phyloP scores from a whole-genome alignment of 2,113 vertebrate species.

The Hepsetus odoe region DNA sequence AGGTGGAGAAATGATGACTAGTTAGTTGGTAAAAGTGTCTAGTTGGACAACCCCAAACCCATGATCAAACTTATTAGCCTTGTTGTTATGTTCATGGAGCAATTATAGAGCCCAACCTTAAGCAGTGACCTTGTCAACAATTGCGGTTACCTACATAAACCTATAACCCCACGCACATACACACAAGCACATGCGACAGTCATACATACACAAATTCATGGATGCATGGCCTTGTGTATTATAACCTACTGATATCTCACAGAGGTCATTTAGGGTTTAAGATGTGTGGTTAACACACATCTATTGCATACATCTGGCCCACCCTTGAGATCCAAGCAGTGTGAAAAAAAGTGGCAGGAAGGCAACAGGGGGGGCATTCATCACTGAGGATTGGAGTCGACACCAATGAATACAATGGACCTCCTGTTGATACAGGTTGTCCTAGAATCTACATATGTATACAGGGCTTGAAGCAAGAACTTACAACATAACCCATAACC shows the following conservation, averaged over 20 bases:
- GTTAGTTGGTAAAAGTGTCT: too few species aligned
- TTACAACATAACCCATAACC: neutral
- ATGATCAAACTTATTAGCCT: conserved; percentile 56
- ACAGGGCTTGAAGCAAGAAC: neutral
- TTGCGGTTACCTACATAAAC: conserved; percentile 49
- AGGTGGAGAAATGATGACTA: too few species aligned
- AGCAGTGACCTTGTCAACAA: conserved; percentile 60
- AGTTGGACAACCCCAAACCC: too few species aligned
- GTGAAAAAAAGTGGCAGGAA: neutral
- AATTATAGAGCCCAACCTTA: conserved; percentile 57
- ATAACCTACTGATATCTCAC: neutral
- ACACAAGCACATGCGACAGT: neutral
- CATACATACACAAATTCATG: conserved; percentile 35
- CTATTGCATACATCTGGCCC: neutral
- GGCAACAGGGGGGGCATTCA: neutral
- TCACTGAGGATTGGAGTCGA: neutral
- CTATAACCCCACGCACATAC: conserved; percentile 8
- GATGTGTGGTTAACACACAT: neutral
- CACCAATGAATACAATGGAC: neutral
- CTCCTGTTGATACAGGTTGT: neutral
- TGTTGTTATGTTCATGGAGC: conserved; percentile 31
- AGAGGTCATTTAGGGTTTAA: neutral
- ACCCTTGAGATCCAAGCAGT: neutral
- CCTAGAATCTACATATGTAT: neutral
- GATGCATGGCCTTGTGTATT: neutral